Evolutionary conservation across 2,797 vertebrate species (phyloP), one percentile per base, ranked within the genome.

Genomic region (Silurus lanzhouensis): DNA sequence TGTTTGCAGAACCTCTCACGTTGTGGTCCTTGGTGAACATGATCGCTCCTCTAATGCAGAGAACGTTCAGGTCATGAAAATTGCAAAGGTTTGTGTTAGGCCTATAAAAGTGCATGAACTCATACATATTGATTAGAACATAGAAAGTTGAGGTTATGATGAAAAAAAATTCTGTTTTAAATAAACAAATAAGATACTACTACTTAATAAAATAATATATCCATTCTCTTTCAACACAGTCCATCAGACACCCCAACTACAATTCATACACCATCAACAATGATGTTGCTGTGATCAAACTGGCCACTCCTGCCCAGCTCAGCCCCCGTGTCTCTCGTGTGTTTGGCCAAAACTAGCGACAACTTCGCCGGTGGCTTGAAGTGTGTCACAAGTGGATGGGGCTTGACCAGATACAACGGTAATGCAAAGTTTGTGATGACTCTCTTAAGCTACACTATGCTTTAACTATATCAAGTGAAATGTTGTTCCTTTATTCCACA

Each of bases 281-380:
- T 0, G 96, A 97, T 91, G 95, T 97, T 91, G 90, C 92, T 1
- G 93, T 97, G 86, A 88, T 97, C 91, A 96, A 96, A 89, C 92
- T 97, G 88, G 91, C 94, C 60, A 86, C 67, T 2, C 93, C 95
- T 1, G 94, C 92, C 57, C 64, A 84, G 66, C 1, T 95, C 48
- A 86, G 74, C 57, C 0, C 71, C 14, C 92, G 87, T 0, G 92
- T 95, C 27, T 93, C 94, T n/a, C 92, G 94, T 96, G 82, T 96
- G 96, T 31, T 66, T 95, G 75, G 92, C 94, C 0, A 89, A 90
- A 48, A 57, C 84, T 19, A n/a, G 17, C 0, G 93, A 94, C 66
- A 79, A 90, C 87, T 96, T 91, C 90, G 20, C 89, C 0, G 92
- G 89, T 12, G 95, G 93, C 86, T 83, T 91, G 88, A 91, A 2